These are phyloP conservation scores for Hippocampus kuda DNA, from an alignment of 2,797 vertebrate genomes.

Conservation along the genomic window DNA sequence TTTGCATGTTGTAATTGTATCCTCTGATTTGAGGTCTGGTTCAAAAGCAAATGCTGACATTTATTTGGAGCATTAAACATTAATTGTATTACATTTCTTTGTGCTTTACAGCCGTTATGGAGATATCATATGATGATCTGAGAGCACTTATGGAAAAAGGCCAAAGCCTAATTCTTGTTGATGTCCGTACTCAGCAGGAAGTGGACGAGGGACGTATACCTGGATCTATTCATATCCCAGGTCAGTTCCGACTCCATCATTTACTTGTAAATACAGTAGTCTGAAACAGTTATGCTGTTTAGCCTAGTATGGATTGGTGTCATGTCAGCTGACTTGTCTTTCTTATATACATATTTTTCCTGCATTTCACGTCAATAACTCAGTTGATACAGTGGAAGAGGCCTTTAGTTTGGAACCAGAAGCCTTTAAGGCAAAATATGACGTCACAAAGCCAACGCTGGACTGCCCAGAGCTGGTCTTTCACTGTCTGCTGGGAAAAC, in stretches of 20 bases:
- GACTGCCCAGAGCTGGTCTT: constrained; percentile 66
- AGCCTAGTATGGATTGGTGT: not conserved
- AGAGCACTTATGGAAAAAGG: constrained; percentile 54
- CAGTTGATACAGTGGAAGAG: constrained; percentile 64
- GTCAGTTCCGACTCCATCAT: constrained; percentile 35
- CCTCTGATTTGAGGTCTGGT: not conserved
- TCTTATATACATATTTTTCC: not conserved
- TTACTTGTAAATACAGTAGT: not conserved
- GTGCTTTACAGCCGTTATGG: constrained; percentile 28
- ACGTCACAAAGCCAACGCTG: constrained; percentile 57
- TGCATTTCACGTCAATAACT: not conserved
- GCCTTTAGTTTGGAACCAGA: constrained; percentile 64
- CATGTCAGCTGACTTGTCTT: not conserved
- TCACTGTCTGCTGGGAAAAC: constrained; percentile 69
- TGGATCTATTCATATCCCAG: constrained; percentile 70
- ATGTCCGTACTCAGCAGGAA: constrained; percentile 71
- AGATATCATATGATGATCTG: constrained; percentile 61
- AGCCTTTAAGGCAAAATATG: constrained; percentile 63
- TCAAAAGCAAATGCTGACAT: not conserved
- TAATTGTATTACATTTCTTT: not conserved
- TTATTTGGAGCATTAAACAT: not conserved
- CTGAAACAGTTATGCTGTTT: not conserved
- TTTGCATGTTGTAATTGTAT: not conserved
- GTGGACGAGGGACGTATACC: constrained; percentile 65
- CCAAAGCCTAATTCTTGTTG: constrained; percentile 60